Conservation (phyloP, 2,797 vertebrate species). For the Telmatherina bonti region DNA sequence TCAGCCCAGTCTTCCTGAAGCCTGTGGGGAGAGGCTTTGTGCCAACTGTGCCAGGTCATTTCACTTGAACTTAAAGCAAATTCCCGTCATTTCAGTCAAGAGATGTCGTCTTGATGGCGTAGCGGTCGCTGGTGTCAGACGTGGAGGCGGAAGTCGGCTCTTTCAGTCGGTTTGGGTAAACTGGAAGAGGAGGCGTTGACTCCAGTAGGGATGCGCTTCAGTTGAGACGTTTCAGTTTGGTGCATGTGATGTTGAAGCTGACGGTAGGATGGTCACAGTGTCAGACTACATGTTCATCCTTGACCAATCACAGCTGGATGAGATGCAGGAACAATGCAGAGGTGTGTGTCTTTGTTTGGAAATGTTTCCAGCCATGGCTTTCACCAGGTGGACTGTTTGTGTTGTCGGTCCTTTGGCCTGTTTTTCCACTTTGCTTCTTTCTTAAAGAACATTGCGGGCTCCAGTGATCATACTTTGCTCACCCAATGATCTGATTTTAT, state of each 20-base stretch:
- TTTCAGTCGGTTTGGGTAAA: too few species aligned
- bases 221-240: too few species aligned
- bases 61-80: constrained; percentile 28
- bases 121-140: constrained; percentile 3
- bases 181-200: too few species aligned
- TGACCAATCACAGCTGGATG: neutral
- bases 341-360: neutral
- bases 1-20: constrained; percentile 31
- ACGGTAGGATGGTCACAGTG: too few species aligned
- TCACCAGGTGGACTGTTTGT: too few species aligned
- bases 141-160: neutral
- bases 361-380: neutral
- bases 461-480: neutral
- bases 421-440: too few species aligned
- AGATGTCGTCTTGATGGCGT: constrained; percentile 2
- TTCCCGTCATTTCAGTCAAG: constrained; percentile 10
- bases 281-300: neutral
- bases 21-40: constrained; percentile 24
- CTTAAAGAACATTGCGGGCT: neutral
- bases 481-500: too few species aligned
- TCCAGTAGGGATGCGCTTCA: too few species aligned
- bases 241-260: too few species aligned
- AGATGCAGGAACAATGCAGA: too few species aligned
- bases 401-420: neutral
- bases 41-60: constrained; percentile 14